Evolutionary conservation across 2,797 vertebrate species (phyloP).

Genomic region (Falco cherrug): DNA sequence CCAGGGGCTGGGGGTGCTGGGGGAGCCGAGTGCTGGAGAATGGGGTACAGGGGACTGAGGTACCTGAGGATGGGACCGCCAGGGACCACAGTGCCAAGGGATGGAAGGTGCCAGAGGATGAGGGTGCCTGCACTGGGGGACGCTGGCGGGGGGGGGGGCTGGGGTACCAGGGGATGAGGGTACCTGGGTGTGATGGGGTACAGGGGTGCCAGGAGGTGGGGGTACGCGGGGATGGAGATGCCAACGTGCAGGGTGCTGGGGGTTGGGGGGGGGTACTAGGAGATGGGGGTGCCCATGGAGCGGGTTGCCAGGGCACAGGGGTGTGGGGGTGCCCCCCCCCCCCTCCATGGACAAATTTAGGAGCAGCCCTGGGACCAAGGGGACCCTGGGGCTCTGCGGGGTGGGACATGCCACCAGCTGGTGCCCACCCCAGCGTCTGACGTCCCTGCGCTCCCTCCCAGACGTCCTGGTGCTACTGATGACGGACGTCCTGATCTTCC

Average conservation of each 20-base stretch:
- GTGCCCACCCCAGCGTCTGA: too few relatives aligned
- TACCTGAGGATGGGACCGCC: too few relatives aligned
- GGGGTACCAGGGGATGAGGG: neutral
- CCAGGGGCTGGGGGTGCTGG: neutral
- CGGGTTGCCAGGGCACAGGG: neutral
- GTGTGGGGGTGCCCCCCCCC: neutral
- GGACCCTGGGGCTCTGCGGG: neutral
- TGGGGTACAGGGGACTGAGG: too few relatives aligned
- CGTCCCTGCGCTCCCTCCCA: neutral
- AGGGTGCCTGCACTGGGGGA: neutral
- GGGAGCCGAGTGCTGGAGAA: neutral
- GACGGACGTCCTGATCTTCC: constrained; percentile 84
- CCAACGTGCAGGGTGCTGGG: too few relatives aligned
- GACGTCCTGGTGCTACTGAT: constrained; percentile 89
- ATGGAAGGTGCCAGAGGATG: too few relatives aligned
- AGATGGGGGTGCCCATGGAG: fast-evolving
- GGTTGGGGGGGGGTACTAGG: too few relatives aligned
- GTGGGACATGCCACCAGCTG: neutral
- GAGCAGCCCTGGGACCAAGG: neutral
- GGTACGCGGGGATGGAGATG: neutral
- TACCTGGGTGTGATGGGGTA: too few relatives aligned
- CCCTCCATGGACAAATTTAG: neutral
- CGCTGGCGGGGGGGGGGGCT: too few relatives aligned
- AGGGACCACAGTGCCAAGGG: too few relatives aligned
- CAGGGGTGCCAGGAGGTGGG: neutral